Conservation (phyloP, 2,797 vertebrate genomes). For the Darevskia nairensis region DNA sequence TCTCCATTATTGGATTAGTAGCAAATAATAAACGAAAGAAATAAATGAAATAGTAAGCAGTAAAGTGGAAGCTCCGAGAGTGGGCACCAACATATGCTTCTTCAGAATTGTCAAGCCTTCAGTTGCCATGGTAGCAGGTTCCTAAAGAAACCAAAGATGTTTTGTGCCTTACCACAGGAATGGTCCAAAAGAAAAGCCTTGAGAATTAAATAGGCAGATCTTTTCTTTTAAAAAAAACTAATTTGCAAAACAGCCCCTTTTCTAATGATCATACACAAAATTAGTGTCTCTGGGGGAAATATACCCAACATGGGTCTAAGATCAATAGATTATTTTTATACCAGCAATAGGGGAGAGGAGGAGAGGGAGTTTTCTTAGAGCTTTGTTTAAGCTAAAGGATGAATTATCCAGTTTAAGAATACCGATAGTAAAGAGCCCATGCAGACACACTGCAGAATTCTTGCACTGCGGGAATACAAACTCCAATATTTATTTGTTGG, state of each 20-base stretch:
- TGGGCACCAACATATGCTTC: constrained; percentile 32
- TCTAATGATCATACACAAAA: not conserved
- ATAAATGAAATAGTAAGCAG: constrained; percentile 14
- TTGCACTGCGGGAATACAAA: not conserved
- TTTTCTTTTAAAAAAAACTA: constrained; percentile 16
- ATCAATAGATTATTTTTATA: not conserved
- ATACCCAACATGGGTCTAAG: not conserved
- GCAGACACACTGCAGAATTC: not conserved
- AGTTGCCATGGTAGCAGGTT: constrained; percentile 76
- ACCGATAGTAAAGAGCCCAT: not conserved
- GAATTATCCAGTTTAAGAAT: not conserved
- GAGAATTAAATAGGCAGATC: constrained; percentile 62
- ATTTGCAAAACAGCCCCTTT: constrained; percentile 43
- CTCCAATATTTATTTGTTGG: not conserved
- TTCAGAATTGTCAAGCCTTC: constrained; percentile 52
- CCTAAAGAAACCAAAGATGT: constrained; percentile 75
- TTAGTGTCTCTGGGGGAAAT: not conserved
- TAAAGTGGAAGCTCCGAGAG: constrained; percentile 7
- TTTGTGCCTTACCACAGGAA: constrained; percentile 58
- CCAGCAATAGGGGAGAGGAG: not conserved
- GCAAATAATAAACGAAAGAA: not conserved
- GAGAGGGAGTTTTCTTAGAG: not conserved
- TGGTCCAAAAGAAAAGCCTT: constrained; percentile 62
- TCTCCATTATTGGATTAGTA: not conserved
- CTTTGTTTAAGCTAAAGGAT: not conserved